A percentile compares a stretch with the other conserved stretches of the same genome.
Conservation (phyloP, 2,888 invertebrate species). For the Cephus runcator region DNA sequence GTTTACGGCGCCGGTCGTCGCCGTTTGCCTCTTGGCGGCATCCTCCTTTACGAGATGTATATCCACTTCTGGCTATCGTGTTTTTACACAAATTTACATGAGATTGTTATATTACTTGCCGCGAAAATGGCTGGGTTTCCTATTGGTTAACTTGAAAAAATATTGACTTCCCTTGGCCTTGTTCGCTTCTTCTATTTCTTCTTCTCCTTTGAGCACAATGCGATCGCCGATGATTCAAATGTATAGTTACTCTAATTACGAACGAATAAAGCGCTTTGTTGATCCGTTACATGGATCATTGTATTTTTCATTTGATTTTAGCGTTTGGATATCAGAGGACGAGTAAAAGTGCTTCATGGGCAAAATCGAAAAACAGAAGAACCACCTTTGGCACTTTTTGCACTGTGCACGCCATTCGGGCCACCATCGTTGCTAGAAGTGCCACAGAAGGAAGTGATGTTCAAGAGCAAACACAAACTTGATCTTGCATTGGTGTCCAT, state of each 20-base stretch:
- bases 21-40: constrained; percentile 19
- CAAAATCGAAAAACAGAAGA: constrained; percentile 95
- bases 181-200: not conserved
- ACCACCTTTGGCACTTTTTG: constrained; percentile 94
- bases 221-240: not conserved
- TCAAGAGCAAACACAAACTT: constrained; percentile 99
- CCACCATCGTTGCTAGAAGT: constrained; percentile 97
- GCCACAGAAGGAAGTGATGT: constrained; percentile 98
- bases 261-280: not conserved
- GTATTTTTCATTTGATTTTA: constrained; percentile 64
- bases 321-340: constrained; percentile 97
- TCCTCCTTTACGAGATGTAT: constrained; percentile 1
- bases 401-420: constrained; percentile 98
- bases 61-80: not conserved
- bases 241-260: not conserved
- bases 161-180: not conserved
- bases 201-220: not conserved
- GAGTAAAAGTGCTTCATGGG: constrained; percentile 95
- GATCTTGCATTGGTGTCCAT: constrained; percentile 96
- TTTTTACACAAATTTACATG: constrained; percentile 1
- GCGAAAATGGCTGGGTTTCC: not conserved
- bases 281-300: not conserved
- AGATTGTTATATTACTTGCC: not conserved
- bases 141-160: not conserved
- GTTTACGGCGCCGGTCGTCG: constrained; percentile 50